Evolutionary conservation across 2,797 vertebrate genomes (phyloP).

Genomic region (Apogon talboti): DNA sequence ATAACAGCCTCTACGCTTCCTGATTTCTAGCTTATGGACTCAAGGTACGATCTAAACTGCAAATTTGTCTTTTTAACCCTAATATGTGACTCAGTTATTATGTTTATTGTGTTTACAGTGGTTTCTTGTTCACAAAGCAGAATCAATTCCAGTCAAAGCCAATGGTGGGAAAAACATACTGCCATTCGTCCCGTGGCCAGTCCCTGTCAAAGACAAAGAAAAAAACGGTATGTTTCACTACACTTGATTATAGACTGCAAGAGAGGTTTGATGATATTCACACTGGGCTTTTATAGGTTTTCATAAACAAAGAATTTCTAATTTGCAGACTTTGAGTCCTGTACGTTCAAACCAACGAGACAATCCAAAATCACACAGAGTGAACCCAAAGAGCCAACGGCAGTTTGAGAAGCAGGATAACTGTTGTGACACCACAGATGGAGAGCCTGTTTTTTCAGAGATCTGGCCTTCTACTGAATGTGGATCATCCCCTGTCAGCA

Average conservation of each 20-base stretch:
- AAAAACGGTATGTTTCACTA: constrained; percentile 57
- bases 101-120: constrained; percentile 47
- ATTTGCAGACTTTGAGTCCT: constrained; percentile 78
- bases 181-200: constrained; percentile 65
- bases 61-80: not conserved
- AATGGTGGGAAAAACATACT: constrained; percentile 55
- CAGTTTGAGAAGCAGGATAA: constrained; percentile 32
- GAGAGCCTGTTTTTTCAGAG: constrained; percentile 73
- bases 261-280: not conserved
- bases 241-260: not conserved
- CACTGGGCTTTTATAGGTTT: not conserved
- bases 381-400: constrained; percentile 39
- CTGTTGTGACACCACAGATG: constrained; percentile 27
- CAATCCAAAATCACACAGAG: constrained; percentile 25
- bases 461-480: constrained; percentile 85
- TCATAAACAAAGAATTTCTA: not conserved
- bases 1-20: not conserved
- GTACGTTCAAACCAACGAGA: constrained; percentile 49
- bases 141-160: constrained; percentile 71
- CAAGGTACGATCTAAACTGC: constrained; percentile 70
- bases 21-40: constrained; percentile 68
- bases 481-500: constrained; percentile 55
- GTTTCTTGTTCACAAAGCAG: constrained; percentile 72
- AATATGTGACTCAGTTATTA: not conserved
- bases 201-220: constrained; percentile 73